These are phyloP conservation scores for Phyllopteryx taeniolatus DNA, from an alignment of 2,113 vertebrate species.

Conservation along the genomic window DNA sequence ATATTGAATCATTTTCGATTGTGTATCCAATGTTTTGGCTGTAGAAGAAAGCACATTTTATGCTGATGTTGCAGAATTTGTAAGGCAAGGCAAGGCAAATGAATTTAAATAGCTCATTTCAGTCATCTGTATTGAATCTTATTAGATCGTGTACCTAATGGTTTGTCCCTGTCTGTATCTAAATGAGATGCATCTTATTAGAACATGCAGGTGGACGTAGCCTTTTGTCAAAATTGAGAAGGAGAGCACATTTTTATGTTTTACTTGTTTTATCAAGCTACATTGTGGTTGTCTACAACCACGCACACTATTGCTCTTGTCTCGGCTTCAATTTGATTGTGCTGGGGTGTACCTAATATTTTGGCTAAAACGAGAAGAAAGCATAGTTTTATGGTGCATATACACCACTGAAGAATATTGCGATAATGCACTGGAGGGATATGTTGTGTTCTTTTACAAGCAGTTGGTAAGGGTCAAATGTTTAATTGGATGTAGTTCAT, in stretches of 20 bases:
- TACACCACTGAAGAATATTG: no score
- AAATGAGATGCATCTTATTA: neutral
- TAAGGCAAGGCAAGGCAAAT: no score
- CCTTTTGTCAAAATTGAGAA: neutral
- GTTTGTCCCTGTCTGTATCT: neutral
- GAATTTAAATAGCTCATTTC: no score
- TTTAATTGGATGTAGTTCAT: no score
- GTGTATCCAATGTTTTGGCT: neutral
- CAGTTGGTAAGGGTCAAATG: no score
- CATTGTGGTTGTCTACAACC: neutral
- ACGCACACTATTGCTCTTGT: neutral
- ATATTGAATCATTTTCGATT: no score
- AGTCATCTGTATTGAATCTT: neutral
- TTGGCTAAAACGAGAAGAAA: neutral
- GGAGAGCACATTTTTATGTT: neutral
- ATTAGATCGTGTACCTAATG: neutral
- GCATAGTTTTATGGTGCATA: neutral
- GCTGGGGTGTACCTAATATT: neutral
- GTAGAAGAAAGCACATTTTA: no score
- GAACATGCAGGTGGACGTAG: neutral
- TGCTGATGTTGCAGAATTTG: no score
- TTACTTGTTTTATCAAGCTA: neutral
- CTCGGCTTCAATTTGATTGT: no score
- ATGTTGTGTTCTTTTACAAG: no score
- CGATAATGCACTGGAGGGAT: no score